Evolutionary conservation across 2,113 vertebrate species (phyloP).

Genomic region (Romanogobio albipinnatus): DNA sequence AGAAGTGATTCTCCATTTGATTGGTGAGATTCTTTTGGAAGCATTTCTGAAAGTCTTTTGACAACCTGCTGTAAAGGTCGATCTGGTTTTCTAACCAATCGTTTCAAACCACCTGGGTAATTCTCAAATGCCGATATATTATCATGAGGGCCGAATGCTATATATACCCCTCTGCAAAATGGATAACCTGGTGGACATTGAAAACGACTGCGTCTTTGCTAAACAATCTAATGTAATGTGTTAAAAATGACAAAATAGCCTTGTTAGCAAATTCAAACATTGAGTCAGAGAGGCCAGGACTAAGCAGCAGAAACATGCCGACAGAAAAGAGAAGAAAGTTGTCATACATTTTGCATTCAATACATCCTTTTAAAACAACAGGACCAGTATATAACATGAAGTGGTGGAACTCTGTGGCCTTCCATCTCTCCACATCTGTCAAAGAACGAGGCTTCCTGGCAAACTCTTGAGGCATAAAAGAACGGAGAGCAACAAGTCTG

Average conservation of each 20-base stretch:
- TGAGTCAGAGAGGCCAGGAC: conserved; percentile 14
- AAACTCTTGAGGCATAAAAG: conserved; percentile 31
- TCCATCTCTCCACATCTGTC: conserved; percentile 36
- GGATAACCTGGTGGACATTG: no score
- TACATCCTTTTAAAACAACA: conserved; percentile 26
- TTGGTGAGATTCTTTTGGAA: no score
- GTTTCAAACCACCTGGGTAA: no score
- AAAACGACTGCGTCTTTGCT: no score
- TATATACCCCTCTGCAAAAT: no score
- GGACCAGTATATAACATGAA: conserved; percentile 41
- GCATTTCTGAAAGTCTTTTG: no score
- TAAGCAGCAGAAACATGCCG: conserved; percentile 38
- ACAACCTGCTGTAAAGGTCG: no score
- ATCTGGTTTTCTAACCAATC: no score
- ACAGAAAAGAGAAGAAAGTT: conserved; percentile 49
- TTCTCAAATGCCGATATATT: no score
- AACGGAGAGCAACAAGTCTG: neutral
- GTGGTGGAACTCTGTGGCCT: conserved; percentile 32
- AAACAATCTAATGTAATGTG: conserved; percentile 27
- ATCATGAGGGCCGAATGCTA: no score
- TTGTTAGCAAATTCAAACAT: conserved; percentile 37
- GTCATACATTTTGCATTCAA: conserved; percentile 35
- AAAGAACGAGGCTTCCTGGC: conserved; percentile 25
- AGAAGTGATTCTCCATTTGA: no score
- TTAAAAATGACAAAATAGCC: conserved; percentile 43